Percentiles rank a stretch among this genome's conserved stretches.
Evolutionary conservation across 2,888 invertebrate genomes (phyloP).

Genomic region (Drosophila emarginata): DNA sequence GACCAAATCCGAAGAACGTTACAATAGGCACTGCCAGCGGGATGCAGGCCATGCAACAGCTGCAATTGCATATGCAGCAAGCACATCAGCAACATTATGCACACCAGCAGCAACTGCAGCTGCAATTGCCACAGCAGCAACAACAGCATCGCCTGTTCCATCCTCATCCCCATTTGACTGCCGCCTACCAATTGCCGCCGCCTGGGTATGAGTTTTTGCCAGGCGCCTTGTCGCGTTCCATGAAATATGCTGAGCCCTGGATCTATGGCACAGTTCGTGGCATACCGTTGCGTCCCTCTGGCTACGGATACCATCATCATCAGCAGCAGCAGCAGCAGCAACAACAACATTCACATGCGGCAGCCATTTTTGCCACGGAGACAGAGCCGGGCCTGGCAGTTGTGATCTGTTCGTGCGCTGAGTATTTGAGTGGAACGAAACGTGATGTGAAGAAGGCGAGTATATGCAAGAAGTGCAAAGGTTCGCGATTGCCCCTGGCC

Average conservation of each 20-base stretch:
- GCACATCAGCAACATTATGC: slow-evolving; percentile 46
- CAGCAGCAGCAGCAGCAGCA: slow-evolving; percentile 22
- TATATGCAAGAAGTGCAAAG: slow-evolving; percentile 92
- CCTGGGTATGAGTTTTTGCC: slow-evolving; percentile 82
- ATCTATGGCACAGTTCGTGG: slow-evolving; percentile 90
- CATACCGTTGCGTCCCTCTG: slow-evolving; percentile 83
- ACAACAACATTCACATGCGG: slow-evolving; percentile 62
- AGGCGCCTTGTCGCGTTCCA: slow-evolving; percentile 89
- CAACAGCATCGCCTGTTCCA: slow-evolving; percentile 35
- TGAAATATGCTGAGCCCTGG: slow-evolving; percentile 94
- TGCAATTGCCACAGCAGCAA: slow-evolving; percentile 56
- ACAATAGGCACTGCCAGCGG: slow-evolving; percentile 62
- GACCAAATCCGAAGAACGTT: slow-evolving; percentile 77
- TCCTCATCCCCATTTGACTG: slow-evolving; percentile 38
- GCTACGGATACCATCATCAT: slow-evolving; percentile 59
- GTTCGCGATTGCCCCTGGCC: slow-evolving; percentile 89
- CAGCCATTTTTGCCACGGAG: slow-evolving; percentile 72
- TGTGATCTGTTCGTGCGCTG: slow-evolving; percentile 91
- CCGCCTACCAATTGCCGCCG: slow-evolving; percentile 58
- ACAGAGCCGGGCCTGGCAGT: slow-evolving; percentile 83
- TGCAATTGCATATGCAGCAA: slow-evolving; percentile 58
- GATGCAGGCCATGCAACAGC: slow-evolving; percentile 62
- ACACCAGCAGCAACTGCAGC: slow-evolving; percentile 44
- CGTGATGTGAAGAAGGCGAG: slow-evolving; percentile 89
- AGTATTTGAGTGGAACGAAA: slow-evolving; percentile 90